A percentile compares a stretch with the other conserved stretches of the same genome.
Evolutionary conservation across 2,113 vertebrate species (phyloP).

Genomic region (Silurus asotus): DNA sequence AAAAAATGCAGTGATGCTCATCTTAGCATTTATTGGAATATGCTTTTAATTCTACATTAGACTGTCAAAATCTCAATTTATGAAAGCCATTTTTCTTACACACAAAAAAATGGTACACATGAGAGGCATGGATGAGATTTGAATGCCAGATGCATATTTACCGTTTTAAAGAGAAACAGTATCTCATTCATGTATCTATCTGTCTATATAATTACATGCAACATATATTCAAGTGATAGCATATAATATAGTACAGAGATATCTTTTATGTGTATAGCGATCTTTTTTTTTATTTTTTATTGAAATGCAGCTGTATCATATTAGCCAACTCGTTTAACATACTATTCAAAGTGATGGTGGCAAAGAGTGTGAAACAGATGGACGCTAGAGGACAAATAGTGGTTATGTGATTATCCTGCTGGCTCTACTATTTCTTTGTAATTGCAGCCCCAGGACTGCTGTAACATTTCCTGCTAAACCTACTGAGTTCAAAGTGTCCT

Average conservation of each 20-base stretch:
- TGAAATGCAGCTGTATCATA: neutral
- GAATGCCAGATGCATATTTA: conserved; percentile 32
- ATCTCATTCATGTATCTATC: neutral
- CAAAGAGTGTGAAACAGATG: neutral
- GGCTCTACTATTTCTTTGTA: conserved; percentile 13
- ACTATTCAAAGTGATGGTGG: neutral
- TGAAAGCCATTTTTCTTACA: neutral
- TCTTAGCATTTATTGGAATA: neutral
- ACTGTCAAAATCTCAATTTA: neutral
- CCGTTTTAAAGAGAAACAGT: conserved; percentile 36
- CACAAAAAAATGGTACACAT: neutral
- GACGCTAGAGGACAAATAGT: neutral
- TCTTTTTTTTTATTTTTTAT: neutral
- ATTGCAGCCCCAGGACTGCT: neutral
- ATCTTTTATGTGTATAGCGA: neutral
- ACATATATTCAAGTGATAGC: neutral
- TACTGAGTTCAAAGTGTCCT: neutral
- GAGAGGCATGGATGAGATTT: neutral
- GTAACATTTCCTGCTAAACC: neutral
- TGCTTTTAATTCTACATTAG: neutral
- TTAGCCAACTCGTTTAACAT: neutral
- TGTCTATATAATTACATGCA: neutral
- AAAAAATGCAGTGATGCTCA: neutral
- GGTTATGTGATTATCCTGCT: conserved; percentile 13
- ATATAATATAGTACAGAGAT: neutral